Conservation (phyloP, 2,888 invertebrate genomes). For the Quadroppia sp. region DNA sequence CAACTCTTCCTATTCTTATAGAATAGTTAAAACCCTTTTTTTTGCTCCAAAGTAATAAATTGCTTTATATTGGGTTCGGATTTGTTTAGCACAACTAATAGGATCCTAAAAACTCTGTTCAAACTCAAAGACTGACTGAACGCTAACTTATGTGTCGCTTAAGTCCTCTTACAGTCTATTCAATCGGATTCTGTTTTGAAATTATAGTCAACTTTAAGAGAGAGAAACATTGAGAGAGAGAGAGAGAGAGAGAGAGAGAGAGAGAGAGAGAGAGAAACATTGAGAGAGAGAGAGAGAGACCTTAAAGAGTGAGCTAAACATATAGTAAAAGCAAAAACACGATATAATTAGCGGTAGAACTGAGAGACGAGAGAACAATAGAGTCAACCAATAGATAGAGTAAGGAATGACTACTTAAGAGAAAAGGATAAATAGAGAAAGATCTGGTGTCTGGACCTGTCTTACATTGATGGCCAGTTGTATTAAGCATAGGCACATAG, state of each 20-base stretch:
- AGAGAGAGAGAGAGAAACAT: neutral
- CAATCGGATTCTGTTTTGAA: no score
- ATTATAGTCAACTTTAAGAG: neutral
- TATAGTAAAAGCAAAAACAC: neutral
- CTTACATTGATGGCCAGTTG: neutral
- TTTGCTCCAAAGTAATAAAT: neutral
- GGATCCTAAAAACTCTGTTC: no score
- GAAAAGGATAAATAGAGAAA: neutral
- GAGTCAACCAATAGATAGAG: neutral
- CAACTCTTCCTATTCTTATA: neutral
- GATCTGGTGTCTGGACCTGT: neutral
- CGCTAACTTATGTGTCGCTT: no score
- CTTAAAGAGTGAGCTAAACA: neutral
- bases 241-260: neutral
- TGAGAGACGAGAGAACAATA: neutral
- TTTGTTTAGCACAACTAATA: neutral
- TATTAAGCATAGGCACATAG: neutral
- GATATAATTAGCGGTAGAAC: neutral
- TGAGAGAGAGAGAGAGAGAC: neutral
- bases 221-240: neutral
- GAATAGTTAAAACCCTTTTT: neutral
- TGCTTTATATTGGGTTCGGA: neutral
- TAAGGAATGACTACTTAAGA: no score
- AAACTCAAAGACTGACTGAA: no score
- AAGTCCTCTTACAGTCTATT: no score